A percentile compares a stretch with the other conserved stretches of the same genome.
Conservation (phyloP, 2,113 vertebrate genomes). For the Aptenodytes forsteri region DNA sequence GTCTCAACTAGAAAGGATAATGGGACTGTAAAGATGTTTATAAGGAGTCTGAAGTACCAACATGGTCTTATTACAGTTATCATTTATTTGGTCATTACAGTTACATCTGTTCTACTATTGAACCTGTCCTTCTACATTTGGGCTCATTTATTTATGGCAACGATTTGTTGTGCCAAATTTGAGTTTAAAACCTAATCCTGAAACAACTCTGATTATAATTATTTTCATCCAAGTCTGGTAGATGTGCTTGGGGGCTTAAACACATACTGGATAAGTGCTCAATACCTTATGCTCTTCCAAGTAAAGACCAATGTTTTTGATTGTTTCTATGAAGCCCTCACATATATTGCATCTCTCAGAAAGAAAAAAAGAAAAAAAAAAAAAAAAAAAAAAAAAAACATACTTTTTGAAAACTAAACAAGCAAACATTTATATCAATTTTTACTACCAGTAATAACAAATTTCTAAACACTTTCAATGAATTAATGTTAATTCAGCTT, state of each 20-base stretch:
- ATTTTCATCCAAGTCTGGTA: neutral
- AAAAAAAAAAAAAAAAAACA: neutral
- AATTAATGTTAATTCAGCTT: neutral
- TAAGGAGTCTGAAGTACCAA: neutral
- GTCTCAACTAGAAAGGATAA: neutral
- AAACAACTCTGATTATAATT: neutral
- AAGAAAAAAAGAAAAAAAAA: neutral
- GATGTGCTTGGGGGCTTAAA: neutral
- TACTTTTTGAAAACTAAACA: neutral
- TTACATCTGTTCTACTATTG: neutral
- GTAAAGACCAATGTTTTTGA: neutral
- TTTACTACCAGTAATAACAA: neutral
- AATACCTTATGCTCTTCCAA: neutral
- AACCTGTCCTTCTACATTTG: neutral
- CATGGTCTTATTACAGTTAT: neutral
- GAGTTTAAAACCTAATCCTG: neutral
- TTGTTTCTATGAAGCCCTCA: neutral
- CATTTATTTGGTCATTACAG: neutral
- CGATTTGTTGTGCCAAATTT: neutral
- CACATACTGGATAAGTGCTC: neutral
- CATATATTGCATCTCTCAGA: neutral
- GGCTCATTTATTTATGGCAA: neutral
- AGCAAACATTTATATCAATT: neutral
- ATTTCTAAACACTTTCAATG: neutral
- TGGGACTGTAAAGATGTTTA: neutral